Evolutionary conservation across 1,140 invertebrate species (phyloP), one percentile per base, ranked within the genome.

Genomic region (Pissodes strobi): DNA sequence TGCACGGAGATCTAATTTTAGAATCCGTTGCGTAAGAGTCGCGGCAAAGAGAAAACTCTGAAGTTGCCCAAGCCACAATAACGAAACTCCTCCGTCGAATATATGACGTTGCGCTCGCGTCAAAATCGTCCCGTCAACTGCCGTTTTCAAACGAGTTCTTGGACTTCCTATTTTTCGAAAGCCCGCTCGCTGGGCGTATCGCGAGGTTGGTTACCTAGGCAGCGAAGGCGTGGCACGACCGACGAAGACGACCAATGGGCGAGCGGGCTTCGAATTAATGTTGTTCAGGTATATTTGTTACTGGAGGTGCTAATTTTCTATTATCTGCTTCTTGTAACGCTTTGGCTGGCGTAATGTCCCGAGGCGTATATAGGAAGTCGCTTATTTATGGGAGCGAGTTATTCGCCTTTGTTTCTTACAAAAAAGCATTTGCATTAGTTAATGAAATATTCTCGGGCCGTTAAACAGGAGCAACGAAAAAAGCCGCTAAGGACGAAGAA

Each of bases 241-340:
- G n/a, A n/a, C n/a, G n/a, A n/a, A n/a, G n/a, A 34, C 55, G 30
- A 49, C 69, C 69, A 70, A 70, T 68, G 25, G 43, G 5, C 30
- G n/a, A n/a, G 0, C 13, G 2, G 25, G 15, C 39, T 59, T 64
- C 43, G 41, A 52, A 69, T 64, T 64, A 55, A 39, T 51, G 59
- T 61, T 49, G 41, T 67, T 19, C 43, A 56, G 30, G 49, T 53
- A n/a, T n/a, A 52, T 46, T 53, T 60, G 64, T 56, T 48, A 55
- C 49, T 43, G 53, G 25, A 64, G 60, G 68, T 67, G 68, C 61
- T 70, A 70, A 70, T 70, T 70, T 67, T 66, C 66, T 69, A 51
- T 65, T 62, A 69, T 69, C 58, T 55, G 46, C 48, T 55, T 59
- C 39, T 51, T 51, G 55, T 34, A 59, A 57, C 53, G 30, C 53